phyloP scores from a whole-genome alignment of 2,797 vertebrate species.

The Chrysocyon brachyurus region DNA sequence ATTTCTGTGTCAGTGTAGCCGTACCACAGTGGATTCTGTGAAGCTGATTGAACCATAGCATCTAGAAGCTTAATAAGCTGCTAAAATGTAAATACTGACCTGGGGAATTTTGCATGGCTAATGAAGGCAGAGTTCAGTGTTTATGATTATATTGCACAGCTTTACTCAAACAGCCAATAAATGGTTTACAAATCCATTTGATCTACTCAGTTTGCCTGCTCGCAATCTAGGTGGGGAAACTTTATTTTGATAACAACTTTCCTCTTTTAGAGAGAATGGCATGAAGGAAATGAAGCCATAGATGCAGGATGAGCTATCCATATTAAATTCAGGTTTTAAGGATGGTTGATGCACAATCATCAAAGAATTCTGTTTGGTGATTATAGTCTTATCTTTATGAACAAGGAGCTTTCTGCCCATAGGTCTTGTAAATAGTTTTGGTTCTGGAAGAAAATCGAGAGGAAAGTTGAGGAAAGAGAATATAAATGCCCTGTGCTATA shows the following conservation, averaged over 20 bases:
- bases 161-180: slow-evolving; percentile 82
- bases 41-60: slow-evolving; percentile 69
- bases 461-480: slow-evolving; percentile 60
- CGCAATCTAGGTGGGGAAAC: slow-evolving; percentile 63
- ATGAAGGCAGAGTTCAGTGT: slow-evolving; percentile 73
- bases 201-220: slow-evolving; percentile 79
- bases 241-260: slow-evolving; percentile 65
- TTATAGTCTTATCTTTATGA: slow-evolving; percentile 65
- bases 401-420: slow-evolving; percentile 42
- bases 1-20: slow-evolving; percentile 64
- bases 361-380: slow-evolving; percentile 52
- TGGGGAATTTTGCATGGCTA: slow-evolving; percentile 75
- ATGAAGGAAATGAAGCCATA: slow-evolving; percentile 6
- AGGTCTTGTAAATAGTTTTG: slow-evolving; percentile 59
- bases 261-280: slow-evolving; percentile 55
- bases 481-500: slow-evolving; percentile 75
- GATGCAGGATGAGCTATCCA: neutral
- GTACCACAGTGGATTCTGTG: slow-evolving; percentile 68
- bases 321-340: slow-evolving; percentile 56
- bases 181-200: slow-evolving; percentile 83
- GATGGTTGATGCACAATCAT: neutral
- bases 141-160: slow-evolving; percentile 71
- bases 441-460: slow-evolving; percentile 64
- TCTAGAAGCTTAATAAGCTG: slow-evolving; percentile 75
- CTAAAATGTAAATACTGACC: slow-evolving; percentile 81